Conservation (phyloP, 2,113 vertebrate genomes). For the Antechinus stuartii region DNA sequence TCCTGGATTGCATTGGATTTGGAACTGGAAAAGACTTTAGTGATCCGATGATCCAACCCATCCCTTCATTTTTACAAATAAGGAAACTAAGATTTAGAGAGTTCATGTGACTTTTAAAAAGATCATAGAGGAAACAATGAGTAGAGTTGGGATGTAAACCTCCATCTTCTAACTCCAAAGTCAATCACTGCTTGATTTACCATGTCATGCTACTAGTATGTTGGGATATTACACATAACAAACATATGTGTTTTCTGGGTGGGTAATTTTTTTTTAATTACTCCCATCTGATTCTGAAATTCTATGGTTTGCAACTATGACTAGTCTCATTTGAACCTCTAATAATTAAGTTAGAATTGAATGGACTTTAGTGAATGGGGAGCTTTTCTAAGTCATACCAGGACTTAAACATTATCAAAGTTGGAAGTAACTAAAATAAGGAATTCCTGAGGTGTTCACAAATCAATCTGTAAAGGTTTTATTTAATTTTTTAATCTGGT, state of each 20-base stretch:
- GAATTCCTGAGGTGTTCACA: constrained; percentile 23
- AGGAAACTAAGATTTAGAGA: not conserved
- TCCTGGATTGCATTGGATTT: not conserved
- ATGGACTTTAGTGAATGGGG: not conserved
- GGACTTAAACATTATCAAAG: not conserved
- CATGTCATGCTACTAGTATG: not conserved
- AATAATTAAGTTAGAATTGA: not conserved
- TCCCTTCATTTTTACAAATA: not conserved
- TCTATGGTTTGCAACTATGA: not conserved
- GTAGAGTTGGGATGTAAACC: not conserved
- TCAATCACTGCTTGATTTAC: not conserved
- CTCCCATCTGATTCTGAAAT: not conserved
- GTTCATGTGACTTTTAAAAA: not conserved
- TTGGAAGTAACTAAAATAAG: constrained; percentile 13
- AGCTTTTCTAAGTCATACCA: not conserved
- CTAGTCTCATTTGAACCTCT: not conserved
- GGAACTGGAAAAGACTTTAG: not conserved
- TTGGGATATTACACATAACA: not conserved
- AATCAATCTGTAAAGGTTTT: not conserved
- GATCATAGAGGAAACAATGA: not conserved
- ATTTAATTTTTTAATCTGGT: constrained; percentile 36
- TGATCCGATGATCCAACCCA: not conserved
- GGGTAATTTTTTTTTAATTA: not conserved
- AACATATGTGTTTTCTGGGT: not conserved
- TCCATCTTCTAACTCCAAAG: not conserved